Conservation (phyloP, 2,888 invertebrate species). For the Phengaris arion region DNA sequence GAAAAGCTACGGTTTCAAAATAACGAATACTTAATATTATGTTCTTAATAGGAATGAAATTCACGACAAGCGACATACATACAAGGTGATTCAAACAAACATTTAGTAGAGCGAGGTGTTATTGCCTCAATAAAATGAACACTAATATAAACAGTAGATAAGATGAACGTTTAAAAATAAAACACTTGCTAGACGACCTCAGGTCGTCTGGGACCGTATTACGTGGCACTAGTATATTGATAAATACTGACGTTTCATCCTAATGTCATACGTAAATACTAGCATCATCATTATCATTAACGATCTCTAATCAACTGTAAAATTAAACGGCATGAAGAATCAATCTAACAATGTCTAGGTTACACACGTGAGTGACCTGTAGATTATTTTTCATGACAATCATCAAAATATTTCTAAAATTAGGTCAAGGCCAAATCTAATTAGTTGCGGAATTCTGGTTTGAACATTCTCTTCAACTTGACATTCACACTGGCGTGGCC, state of each 20-base stretch:
- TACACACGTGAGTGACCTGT: neutral
- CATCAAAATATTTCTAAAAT: neutral
- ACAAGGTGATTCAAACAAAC: neutral
- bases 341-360: slow-evolving; percentile 1
- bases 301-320: neutral
- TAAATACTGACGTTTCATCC: slow-evolving; percentile 2
- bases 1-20: too few relatives aligned
- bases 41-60: neutral
- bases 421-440: slow-evolving; percentile 7
- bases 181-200: slow-evolving; percentile 14
- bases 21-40: neutral
- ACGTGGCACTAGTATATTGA: slow-evolving; percentile 20
- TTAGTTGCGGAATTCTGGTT: neutral
- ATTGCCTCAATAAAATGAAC: slow-evolving; percentile 19
- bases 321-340: neutral
- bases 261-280: neutral
- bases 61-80: slow-evolving; percentile 11
- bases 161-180: slow-evolving; percentile 25
- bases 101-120: slow-evolving; percentile 11
- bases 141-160: slow-evolving; percentile 26
- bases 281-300: neutral
- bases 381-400: neutral
- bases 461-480: neutral
- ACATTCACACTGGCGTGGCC: neutral
- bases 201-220: slow-evolving; percentile 14